phyloP scores from a whole-genome alignment of 2,888 invertebrate genomes.

The Xanthia togata region DNA sequence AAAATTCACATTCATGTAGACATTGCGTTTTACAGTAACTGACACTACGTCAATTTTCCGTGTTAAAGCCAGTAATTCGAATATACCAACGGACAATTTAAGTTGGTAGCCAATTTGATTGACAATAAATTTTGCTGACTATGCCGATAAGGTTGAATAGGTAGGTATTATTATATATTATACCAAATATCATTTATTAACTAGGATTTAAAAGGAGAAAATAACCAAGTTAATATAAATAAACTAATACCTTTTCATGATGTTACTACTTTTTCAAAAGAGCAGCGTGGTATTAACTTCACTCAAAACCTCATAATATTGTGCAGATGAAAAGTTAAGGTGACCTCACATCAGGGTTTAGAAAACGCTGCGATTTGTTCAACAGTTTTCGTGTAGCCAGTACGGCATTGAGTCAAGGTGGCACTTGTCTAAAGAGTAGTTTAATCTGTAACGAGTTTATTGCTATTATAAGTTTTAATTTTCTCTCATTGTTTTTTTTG shows the following conservation, averaged over 20 bases:
- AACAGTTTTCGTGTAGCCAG: neutral
- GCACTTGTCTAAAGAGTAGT: neutral
- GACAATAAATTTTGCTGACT: neutral
- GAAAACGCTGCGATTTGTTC: constrained; percentile 13
- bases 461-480: neutral
- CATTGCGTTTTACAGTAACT: too few relatives aligned
- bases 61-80: neutral
- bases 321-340: constrained; percentile 30
- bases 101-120: too few relatives aligned
- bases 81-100: neutral
- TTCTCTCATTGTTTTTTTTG: neutral
- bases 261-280: constrained; percentile 19
- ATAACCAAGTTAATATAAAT: constrained; percentile 7
- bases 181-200: neutral
- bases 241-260: neutral
- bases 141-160: neutral
- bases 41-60: neutral
- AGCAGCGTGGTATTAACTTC: constrained; percentile 27
- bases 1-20: too few relatives aligned
- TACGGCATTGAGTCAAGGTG: neutral
- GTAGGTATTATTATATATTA: neutral
- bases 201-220: neutral
- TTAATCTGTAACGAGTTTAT: neutral
- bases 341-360: neutral
- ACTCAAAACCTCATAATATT: constrained; percentile 31